Evolutionary conservation across 2,113 vertebrate genomes (phyloP).

Genomic region (Spilogale gracilis): DNA sequence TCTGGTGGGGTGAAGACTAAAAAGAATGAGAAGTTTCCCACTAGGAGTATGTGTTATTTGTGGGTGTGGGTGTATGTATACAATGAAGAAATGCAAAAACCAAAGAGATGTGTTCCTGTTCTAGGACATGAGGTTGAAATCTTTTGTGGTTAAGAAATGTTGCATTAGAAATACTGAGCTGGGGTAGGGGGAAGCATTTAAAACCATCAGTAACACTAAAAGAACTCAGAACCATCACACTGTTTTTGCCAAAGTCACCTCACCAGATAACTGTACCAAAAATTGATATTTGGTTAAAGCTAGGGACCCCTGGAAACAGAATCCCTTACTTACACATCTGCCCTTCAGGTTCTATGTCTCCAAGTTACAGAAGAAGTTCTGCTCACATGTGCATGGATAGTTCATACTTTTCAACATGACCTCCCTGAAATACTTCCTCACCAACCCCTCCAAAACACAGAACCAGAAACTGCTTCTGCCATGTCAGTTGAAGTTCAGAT

Average conservation of each 20-base stretch:
- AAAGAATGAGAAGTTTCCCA: neutral
- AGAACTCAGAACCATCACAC: neutral
- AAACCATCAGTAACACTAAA: neutral
- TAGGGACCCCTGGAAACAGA: neutral
- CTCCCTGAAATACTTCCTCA: neutral
- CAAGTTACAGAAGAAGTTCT: neutral
- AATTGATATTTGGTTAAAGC: neutral
- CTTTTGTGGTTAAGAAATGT: constrained; percentile 21
- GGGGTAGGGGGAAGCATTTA: neutral
- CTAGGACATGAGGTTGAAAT: neutral
- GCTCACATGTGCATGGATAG: too few species aligned
- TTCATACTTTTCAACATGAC: neutral
- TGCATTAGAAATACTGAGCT: constrained; percentile 1
- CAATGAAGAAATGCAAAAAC: neutral
- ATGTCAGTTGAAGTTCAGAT: neutral
- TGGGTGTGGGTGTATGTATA: neutral
- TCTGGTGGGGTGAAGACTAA: neutral
- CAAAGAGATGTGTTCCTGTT: neutral
- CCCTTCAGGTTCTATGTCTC: neutral
- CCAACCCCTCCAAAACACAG: neutral
- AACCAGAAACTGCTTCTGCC: neutral
- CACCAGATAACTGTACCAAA: neutral
- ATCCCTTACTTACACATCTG: neutral
- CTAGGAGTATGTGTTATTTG: neutral
- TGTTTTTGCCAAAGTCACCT: constrained; percentile 8